Evolutionary conservation across 2,888 invertebrate genomes (phyloP).

Genomic region (Tipula helvola): DNA sequence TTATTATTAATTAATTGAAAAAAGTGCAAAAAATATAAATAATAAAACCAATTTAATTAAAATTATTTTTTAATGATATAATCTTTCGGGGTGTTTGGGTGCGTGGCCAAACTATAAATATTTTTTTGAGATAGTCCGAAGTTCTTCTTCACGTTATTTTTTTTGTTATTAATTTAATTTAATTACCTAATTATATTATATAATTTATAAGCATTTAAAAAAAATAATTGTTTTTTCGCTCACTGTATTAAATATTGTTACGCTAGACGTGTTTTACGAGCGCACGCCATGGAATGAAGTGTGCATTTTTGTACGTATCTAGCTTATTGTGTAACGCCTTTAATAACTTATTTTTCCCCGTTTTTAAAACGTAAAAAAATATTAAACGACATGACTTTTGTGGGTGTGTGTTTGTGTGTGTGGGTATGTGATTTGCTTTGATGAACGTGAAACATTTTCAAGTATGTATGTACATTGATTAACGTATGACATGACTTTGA

Average conservation of each 20-base stretch:
- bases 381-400: neutral
- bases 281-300: neutral
- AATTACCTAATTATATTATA: neutral
- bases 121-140: neutral
- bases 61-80: neutral
- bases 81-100: neutral
- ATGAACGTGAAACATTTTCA: neutral
- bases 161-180: neutral
- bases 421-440: neutral
- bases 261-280: neutral
- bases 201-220: neutral
- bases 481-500: neutral
- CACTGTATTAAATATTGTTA: neutral
- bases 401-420: neutral
- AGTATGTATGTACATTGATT: neutral
- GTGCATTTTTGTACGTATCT: neutral
- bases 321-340: neutral
- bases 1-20: neutral
- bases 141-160: neutral
- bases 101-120: neutral
- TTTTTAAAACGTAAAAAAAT: neutral
- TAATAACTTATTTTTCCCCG: neutral
- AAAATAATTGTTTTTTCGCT: neutral
- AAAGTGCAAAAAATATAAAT: neutral
- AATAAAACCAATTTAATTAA: neutral